A percentile compares a stretch with the other conserved stretches of the same genome.
phyloP scores from a whole-genome alignment of 2,797 vertebrate species.

The Melopsittacus undulatus region DNA sequence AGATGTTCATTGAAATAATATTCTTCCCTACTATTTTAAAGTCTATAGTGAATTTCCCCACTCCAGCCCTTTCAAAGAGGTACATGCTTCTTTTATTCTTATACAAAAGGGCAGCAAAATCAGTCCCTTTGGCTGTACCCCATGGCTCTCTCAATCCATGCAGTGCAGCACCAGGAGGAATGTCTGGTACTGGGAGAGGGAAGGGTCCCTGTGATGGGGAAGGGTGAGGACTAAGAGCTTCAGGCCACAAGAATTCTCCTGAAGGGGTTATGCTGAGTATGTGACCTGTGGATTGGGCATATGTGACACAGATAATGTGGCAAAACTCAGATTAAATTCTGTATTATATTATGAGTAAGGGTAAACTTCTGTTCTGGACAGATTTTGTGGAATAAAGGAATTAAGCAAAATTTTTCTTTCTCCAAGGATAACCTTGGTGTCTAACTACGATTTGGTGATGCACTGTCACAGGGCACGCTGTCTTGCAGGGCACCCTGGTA shows the following conservation, averaged over 20 bases:
- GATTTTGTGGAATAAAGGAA: neutral
- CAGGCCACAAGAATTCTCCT: neutral
- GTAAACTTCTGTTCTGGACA: neutral
- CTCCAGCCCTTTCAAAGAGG: neutral
- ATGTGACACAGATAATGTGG: neutral
- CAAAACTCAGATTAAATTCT: neutral
- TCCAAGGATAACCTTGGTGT: neutral
- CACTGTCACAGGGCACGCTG: neutral
- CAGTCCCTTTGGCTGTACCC: neutral
- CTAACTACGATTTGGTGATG: neutral
- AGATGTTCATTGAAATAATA: neutral
- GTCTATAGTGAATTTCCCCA: neutral
- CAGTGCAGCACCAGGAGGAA: neutral
- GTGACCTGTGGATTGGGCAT: neutral
- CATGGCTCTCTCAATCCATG: rapidly evolving
- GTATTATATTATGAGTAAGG: neutral
- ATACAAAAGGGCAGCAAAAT: neutral
- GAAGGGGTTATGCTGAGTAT: neutral
- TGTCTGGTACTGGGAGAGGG: rapidly evolving
- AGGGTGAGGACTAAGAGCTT: neutral
- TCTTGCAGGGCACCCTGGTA: neutral
- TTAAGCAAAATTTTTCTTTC: neutral
- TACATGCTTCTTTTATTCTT: neutral
- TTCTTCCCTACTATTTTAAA: neutral
- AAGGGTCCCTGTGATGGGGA: neutral